Base-by-base conservation (phyloP, 2,888 invertebrate species). In the Ormyrus rosae region DNA sequence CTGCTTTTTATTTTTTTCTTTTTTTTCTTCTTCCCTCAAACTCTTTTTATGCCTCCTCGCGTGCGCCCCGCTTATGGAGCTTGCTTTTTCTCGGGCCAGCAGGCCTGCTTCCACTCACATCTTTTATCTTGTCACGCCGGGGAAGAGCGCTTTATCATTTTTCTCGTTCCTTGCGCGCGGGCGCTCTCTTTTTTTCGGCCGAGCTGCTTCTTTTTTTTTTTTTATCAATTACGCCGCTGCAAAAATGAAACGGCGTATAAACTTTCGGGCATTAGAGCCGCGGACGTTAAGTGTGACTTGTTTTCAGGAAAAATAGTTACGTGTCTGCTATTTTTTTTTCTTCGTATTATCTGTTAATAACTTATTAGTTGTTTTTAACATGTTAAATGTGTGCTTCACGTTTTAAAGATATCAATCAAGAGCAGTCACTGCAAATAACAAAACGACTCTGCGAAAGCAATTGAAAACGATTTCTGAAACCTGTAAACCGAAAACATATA, bases 101-200 rank as follows among this genome's bases (percentile, higher is more conserved):
- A 46, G 51, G 2, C 51, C 65, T 56, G 58, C 60, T 67, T 60
- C 67, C 71, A 53, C 60, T 73, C 61, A 61, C 45, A 72, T 67
- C 67, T 67, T 72, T 67, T 73, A 73, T 78, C 72, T 67, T 72
- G 60, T 58, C 72, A 60, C 50, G 45, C 56, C 56, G 58, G n/a
- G 45, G 8, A 48, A 51, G 51, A 65, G 46, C 10, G 55, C 56
- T 70, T 65, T 65, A 51, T 65, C 71, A 64, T 71, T 64, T 19
- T 65, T 51, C 46, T 67, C 45, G 34, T 34, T 34, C 34, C 34
- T 34, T 34, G 34, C 34, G 34, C 34, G 34, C 34, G 34, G 3
- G 34, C 4, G 34, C 34, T 2, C 34, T 2, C 34, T 2, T 34
- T 34, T 34, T 34, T 34, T 34, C 34, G 34, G 34, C 34, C 34